Percentiles rank a stretch among this genome's conserved stretches.
Evolutionary conservation across 2,113 vertebrate species (phyloP).

Genomic region (Indicator maculatus): DNA sequence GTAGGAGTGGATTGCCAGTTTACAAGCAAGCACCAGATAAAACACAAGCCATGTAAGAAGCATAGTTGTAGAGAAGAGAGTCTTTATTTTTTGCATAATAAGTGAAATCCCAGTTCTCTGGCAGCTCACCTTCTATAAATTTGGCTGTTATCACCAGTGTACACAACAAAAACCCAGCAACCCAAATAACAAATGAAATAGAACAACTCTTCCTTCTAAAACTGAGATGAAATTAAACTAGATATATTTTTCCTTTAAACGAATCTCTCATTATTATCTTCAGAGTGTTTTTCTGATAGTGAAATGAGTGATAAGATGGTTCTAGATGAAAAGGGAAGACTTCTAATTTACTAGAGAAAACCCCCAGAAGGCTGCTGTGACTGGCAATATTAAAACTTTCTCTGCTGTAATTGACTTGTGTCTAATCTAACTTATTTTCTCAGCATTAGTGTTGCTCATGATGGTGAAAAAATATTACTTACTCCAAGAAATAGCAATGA

Average conservation of each 20-base stretch:
- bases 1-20: background rate
- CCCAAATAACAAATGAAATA: background rate
- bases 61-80: background rate
- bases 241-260: constrained; percentile 38
- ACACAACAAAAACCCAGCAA: background rate
- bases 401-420: constrained; percentile 58
- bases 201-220: background rate
- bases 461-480: constrained; percentile 34
- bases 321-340: constrained; percentile 59
- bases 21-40: background rate
- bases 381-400: constrained; percentile 61
- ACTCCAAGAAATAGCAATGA: constrained; percentile 24
- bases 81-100: background rate
- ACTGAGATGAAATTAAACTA: constrained; percentile 34
- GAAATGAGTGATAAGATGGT: constrained; percentile 63
- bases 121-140: background rate
- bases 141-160: background rate
- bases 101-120: background rate
- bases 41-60: background rate
- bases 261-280: constrained; percentile 51
- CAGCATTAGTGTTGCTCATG: constrained; percentile 32
- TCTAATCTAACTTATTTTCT: constrained; percentile 58
- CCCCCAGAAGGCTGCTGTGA: constrained; percentile 50
- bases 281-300: constrained; percentile 49
- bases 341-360: constrained; percentile 62